A percentile compares a stretch with the other conserved stretches of the same genome.
phyloP scores from a whole-genome alignment of 2,113 vertebrate genomes.

The Leptobrachium leishanense region DNA sequence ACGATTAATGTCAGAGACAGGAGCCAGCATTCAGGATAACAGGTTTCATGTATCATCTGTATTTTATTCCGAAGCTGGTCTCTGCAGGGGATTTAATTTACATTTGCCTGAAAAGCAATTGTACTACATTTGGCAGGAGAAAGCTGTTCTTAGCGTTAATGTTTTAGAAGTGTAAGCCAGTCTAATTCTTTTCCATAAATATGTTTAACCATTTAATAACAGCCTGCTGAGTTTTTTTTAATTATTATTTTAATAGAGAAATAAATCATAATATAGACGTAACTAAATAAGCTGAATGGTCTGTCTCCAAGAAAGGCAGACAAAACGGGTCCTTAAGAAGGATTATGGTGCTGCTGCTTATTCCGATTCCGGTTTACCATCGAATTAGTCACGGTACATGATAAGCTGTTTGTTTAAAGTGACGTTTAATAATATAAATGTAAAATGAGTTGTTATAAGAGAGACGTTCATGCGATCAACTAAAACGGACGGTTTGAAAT shows the following conservation, averaged over 20 bases:
- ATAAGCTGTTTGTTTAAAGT: background rate
- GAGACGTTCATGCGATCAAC: too few relatives aligned
- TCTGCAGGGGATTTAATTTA: conserved; percentile 47
- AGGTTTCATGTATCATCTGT: conserved; percentile 33
- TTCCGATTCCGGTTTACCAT: background rate
- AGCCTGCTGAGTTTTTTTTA: background rate
- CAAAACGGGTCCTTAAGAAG: too few relatives aligned
- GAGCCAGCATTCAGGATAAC: conserved; percentile 15
- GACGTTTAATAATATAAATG: too few relatives aligned
- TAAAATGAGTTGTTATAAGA: too few relatives aligned
- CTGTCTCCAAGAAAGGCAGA: too few relatives aligned
- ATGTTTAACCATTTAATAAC: background rate
- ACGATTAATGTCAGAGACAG: conserved; percentile 35
- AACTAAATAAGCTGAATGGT: background rate
- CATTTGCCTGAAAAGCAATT: conserved; percentile 43
- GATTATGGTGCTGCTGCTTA: background rate
- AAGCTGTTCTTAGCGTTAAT: conserved; percentile 17
- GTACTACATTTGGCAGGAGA: conserved; percentile 39
- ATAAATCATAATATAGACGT: too few relatives aligned
- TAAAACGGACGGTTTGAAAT: too few relatives aligned
- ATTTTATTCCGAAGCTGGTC: conserved; percentile 23
- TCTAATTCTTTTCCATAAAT: conserved; percentile 4
- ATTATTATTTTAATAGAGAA: too few relatives aligned
- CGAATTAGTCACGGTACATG: background rate
- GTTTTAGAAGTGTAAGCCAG: conserved; percentile 11